Conservation (phyloP, 2,797 vertebrate genomes). For the Astyanax mexicanus region DNA sequence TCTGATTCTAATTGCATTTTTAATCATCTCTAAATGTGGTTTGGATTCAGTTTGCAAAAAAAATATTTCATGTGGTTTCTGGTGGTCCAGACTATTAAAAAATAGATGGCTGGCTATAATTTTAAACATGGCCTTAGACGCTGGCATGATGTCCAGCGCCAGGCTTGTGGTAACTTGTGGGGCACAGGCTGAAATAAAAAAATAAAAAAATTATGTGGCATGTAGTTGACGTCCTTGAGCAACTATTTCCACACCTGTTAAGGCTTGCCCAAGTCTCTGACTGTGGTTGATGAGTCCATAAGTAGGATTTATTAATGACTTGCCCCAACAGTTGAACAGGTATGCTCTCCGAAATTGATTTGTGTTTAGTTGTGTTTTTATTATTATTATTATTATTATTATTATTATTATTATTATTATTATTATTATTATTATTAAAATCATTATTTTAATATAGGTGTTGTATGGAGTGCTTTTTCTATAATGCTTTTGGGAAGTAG, state of each 20-base stretch:
- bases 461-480: too few relatives aligned
- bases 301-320: not conserved
- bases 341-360: not conserved
- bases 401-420: too few relatives aligned
- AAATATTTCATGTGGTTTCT: too few relatives aligned
- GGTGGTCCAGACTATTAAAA: too few relatives aligned
- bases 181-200: not conserved
- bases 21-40: too few relatives aligned
- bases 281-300: not conserved
- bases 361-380: not conserved
- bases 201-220: not conserved
- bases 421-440: too few relatives aligned
- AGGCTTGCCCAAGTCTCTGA: conserved; percentile 15
- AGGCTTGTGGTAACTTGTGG: not conserved
- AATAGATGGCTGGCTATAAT: too few relatives aligned
- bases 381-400: not conserved
- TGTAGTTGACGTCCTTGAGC: conserved; percentile 17
- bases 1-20: too few relatives aligned
- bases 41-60: too few relatives aligned
- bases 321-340: not conserved
- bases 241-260: conserved; percentile 26
- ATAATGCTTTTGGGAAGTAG: not conserved
- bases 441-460: too few relatives aligned
- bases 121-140: too few relatives aligned
- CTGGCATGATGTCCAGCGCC: not conserved